phyloP scores from a whole-genome alignment of 2,888 invertebrate species.

The Eutolmus rufibarbis region DNA sequence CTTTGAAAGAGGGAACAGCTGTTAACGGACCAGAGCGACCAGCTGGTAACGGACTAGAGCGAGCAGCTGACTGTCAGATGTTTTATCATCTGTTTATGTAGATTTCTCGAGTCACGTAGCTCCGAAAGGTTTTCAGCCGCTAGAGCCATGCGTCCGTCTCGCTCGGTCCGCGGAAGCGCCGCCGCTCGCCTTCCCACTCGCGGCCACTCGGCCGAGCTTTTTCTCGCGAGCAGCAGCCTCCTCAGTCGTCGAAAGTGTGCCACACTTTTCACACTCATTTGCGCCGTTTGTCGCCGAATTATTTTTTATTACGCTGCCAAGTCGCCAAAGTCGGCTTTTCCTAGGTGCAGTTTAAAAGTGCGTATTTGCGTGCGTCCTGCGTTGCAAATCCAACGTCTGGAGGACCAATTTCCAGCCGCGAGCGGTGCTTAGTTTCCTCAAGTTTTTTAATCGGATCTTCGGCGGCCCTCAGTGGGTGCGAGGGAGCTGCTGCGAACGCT shows the following conservation, averaged over 20 bases:
- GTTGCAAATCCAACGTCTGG: neutral
- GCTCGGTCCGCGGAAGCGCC: neutral
- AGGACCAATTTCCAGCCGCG: neutral
- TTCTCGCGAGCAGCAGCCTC: neutral
- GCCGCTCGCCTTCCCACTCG: neutral
- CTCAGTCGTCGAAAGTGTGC: neutral
- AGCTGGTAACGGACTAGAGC: neutral
- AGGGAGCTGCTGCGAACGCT: neutral
- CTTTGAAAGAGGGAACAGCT: neutral
- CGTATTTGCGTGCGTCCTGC: neutral
- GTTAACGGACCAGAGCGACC: neutral
- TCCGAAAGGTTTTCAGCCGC: neutral
- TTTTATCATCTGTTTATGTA: neutral
- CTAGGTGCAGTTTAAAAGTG: neutral
- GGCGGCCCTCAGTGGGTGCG: neutral
- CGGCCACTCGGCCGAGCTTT: neutral
- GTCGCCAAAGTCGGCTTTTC: neutral
- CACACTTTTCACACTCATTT: neutral
- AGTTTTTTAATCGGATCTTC: neutral
- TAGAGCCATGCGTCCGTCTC: neutral
- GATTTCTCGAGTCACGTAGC: neutral
- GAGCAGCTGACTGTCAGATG: constrained; percentile 7
- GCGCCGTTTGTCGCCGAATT: neutral
- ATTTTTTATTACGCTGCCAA: neutral
- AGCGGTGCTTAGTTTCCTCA: neutral